These are phyloP conservation scores for Sander lucioperca DNA, from an alignment of 2,113 vertebrate genomes.

Conservation along the genomic window DNA sequence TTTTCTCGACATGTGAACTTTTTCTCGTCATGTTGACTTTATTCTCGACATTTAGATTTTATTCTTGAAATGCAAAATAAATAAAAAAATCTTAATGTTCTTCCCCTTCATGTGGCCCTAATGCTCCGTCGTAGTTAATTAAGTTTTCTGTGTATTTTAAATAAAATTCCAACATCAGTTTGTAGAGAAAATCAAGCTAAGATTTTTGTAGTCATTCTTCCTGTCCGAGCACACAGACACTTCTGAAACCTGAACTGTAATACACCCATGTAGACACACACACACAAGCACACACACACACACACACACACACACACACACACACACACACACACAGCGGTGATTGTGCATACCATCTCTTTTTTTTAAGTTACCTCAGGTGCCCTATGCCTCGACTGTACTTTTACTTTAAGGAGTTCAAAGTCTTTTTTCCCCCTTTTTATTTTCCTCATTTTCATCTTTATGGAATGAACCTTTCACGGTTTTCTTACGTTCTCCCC, in stretches of 20 bases:
- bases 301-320: background rate
- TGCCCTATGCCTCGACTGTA: background rate
- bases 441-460: constrained; percentile 64
- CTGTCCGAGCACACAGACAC: constrained; percentile 15
- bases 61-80: too few relatives aligned
- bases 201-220: background rate
- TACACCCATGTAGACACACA: background rate
- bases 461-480: constrained; percentile 56
- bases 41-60: too few relatives aligned
- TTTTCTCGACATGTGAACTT: too few relatives aligned
- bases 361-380: constrained; percentile 19
- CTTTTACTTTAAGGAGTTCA: constrained; percentile 19
- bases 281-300: background rate
- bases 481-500: constrained; percentile 32
- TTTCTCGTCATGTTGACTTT: too few relatives aligned
- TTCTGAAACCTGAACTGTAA: too few relatives aligned
- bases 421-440: constrained; percentile 28
- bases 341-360: background rate
- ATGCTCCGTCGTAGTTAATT: background rate
- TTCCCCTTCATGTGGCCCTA: too few relatives aligned
- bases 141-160: constrained; percentile 10
- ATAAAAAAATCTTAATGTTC: too few relatives aligned
- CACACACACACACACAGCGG: background rate
- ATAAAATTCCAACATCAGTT: background rate
- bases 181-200: constrained; percentile 26